Evolutionary conservation across 2,888 invertebrate genomes (phyloP).

Genomic region (Lycophotia porphyrea): DNA sequence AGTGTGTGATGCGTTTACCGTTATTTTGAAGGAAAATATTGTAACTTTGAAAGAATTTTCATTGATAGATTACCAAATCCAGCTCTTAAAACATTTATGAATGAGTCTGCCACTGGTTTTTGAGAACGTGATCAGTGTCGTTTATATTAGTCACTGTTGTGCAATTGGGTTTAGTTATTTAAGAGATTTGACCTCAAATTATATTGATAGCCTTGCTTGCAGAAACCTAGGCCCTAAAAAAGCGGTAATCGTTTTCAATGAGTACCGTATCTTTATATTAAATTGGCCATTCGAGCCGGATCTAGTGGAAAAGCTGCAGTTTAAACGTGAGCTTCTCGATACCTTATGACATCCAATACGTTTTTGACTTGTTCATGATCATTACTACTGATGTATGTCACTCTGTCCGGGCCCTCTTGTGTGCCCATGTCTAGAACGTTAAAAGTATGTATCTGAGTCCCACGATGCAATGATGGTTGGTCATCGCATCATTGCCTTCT

Average conservation of each 20-base stretch:
- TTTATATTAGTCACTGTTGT: background rate
- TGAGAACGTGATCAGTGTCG: too few relatives aligned
- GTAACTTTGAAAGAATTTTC: conserved; percentile 2
- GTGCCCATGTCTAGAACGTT: background rate
- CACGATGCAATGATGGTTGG: background rate
- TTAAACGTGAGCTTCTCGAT: background rate
- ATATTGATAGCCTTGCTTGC: background rate
- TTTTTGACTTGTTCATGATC: background rate
- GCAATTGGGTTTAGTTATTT: background rate
- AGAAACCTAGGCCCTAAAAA: background rate
- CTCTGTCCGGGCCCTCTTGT: background rate
- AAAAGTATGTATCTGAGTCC: background rate
- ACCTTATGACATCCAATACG: background rate
- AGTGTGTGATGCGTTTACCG: conserved; percentile 29
- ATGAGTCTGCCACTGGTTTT: background rate
- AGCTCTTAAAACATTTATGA: background rate
- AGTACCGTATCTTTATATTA: background rate
- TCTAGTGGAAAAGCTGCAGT: too few relatives aligned
- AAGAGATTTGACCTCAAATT: background rate
- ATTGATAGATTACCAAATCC: background rate
- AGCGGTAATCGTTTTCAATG: background rate
- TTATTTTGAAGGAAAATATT: conserved; percentile 30
- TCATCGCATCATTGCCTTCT: background rate
- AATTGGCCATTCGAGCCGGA: too few relatives aligned
- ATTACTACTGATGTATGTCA: background rate